Evolutionary conservation across 2,888 invertebrate species (phyloP).

Genomic region (Gisinianus flammeolus): DNA sequence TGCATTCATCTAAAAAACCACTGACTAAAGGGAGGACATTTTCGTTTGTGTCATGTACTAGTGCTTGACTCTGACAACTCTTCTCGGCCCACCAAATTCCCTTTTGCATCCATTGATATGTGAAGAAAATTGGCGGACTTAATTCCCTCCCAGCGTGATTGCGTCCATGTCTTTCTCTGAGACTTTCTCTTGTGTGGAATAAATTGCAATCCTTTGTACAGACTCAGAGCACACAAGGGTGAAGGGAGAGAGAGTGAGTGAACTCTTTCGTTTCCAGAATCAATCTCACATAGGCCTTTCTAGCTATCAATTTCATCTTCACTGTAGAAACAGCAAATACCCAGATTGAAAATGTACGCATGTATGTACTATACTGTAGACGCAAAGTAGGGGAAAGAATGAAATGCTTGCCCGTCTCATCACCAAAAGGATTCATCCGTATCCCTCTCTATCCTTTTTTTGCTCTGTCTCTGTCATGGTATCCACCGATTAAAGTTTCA

Average conservation of each 20-base stretch:
- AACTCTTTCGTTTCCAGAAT: slow-evolving; percentile 41
- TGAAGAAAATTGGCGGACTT: slow-evolving; percentile 58
- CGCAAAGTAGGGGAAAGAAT: neutral
- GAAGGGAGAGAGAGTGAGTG: slow-evolving; percentile 31
- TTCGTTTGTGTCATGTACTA: slow-evolving; percentile 16
- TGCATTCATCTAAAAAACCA: neutral
- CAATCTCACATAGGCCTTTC: slow-evolving; percentile 32
- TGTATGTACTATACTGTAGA: neutral
- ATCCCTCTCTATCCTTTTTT: neutral
- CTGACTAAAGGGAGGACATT: slow-evolving; percentile 20
- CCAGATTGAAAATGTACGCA: neutral
- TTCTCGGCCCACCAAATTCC: slow-evolving; percentile 56
- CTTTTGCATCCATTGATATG: slow-evolving; percentile 55
- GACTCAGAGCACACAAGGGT: slow-evolving; percentile 25
- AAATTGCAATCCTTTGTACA: slow-evolving; percentile 55
- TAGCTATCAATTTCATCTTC: slow-evolving; percentile 33
- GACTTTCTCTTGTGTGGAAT: slow-evolving; percentile 42
- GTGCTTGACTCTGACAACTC: slow-evolving; percentile 57
- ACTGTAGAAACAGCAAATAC: neutral
- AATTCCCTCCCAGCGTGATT: slow-evolving; percentile 51
- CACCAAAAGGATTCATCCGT: slow-evolving; percentile 11
- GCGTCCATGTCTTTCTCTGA: slow-evolving; percentile 55
- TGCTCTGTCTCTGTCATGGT: slow-evolving; percentile 5
- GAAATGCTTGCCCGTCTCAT: slow-evolving; percentile 17
- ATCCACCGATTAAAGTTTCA: neutral